Base-by-base conservation (phyloP, 2,888 invertebrate species). In the Argyra leucocephala region DNA sequence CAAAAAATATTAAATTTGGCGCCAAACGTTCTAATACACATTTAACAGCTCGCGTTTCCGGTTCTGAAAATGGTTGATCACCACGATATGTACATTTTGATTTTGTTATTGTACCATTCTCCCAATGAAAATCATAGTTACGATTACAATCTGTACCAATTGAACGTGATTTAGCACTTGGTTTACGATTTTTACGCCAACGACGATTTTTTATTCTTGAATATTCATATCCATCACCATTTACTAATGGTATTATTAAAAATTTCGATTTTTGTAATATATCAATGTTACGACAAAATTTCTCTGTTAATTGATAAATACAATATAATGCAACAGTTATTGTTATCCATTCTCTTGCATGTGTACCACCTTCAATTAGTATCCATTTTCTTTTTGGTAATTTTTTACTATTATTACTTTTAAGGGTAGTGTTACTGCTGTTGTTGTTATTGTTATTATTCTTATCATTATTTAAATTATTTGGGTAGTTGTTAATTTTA, bases 151-250 rank as follows among this genome's bases (percentile, higher is more conserved):
- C 88, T 1, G 82, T 83, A 26, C 88, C 88, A n/a, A 75, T 71
- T 70, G 84, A 84, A 0, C 67, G 68, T 6, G 73, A 68, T 37
- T 73, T 70, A 18, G 72, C 71, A 7, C 74, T 73, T 0, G 76
- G 76, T 0, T 82, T 81, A 4, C 85, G 80, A 57, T 84, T 86
- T 72, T 86, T 85, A 58, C 86, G 80, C 85, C 85, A 86, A 63
- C 82, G 72, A 21, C 82, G 81, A 70, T 83, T 80, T 84, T 86
- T 68, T 22, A 70, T 80, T 67, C 83, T 83, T 0, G 85, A 80
- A 74, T 81, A 88, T 69, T 85, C 86, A 71, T 89, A 89, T 1
- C 89, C 89, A 75, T 90, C 89, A 23, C 88, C 88, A 76, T 90
- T 90, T 15, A 84, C 81, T 0, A 86, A 75, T 0, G 89, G 89